Base-by-base conservation (phyloP, 1,140 invertebrate genomes). In the Cataglyphis hispanica region DNA sequence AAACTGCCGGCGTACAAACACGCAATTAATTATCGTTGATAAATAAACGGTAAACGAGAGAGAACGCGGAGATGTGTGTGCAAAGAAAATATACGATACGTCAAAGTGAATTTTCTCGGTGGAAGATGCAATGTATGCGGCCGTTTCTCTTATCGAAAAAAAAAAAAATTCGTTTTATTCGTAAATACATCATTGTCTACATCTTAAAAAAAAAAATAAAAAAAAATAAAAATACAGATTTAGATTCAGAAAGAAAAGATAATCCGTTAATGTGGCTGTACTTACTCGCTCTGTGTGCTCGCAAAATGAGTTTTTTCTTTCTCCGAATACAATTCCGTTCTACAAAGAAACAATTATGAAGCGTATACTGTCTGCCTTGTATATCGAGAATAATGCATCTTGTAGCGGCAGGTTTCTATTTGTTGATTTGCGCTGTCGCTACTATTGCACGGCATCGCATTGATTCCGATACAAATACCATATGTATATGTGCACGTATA, bases 391-490 rank as follows among this genome's bases (percentile, higher is more conserved):
- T 70, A 83, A 83, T 70, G 25, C 25, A 81, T 74, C 53, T 74
- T 60, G 67, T 13, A 27, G 22, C 53, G 34, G 37, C 53, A 53
- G 53, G 40, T 83, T 83, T 83, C 78, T 46, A 58, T 83, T 27
- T 19, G 13, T 40, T 58, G 78, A 69, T 81, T 81, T 72, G 77
- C 61, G 50, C 34, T 81, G 61, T 43, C 34, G 34, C 22, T 31
- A 7, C 34, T 40, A 25, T 58, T 60, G 66, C 78, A 43, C 66
- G 53, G 27, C 53, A 83, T 83, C 34, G 37, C 56, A 83, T 83
- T 46, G 78, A 81, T 72, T 81, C 25, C 67, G 25, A 83, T 83
- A 74, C 53, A 83, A 72, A 72, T 56, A 46, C 27, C 11, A 25
- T 58, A 43, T 19, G 50, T 70, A 81, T 60, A 43, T 10, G 50